Evolutionary conservation across 2,113 vertebrate species (phyloP).

Genomic region (Chaetorhynchus papuensis): DNA sequence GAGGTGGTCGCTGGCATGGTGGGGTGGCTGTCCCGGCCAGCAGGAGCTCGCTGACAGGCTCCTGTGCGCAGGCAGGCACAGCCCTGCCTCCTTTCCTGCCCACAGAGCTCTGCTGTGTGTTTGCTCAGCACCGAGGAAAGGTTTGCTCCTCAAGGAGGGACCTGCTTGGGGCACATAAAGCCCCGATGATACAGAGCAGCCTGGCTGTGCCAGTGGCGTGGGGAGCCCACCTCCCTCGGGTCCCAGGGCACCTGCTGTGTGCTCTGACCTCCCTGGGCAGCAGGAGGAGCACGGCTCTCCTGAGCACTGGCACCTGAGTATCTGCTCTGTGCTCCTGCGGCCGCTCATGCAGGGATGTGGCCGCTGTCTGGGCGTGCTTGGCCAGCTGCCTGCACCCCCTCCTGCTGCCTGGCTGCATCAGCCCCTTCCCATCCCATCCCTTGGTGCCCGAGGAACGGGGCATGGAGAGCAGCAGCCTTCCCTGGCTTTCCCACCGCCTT

Average conservation of each 20-base stretch:
- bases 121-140: fast-evolving
- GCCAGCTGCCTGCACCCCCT: not conserved
- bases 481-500: not conserved
- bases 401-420: not conserved
- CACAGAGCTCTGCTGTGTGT: fast-evolving
- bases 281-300: not conserved
- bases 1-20: fast-evolving
- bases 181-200: fast-evolving
- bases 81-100: not conserved
- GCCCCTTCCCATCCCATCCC: too few species aligned
- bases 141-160: not conserved
- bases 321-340: not conserved
- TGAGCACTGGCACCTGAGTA: fast-evolving
- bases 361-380: fast-evolving
- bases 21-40: not conserved
- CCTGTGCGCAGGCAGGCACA: not conserved
- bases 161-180: not conserved
- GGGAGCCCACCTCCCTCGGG: not conserved
- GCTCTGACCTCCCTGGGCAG: not conserved
- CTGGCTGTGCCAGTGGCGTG: fast-evolving
- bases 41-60: not conserved
- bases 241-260: fast-evolving
- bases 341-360: fast-evolving
- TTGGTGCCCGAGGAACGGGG: fast-evolving
- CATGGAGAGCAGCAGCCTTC: not conserved